Evolutionary conservation across 1,140 invertebrate genomes (phyloP).

Genomic region (Heliothis subflexa): DNA sequence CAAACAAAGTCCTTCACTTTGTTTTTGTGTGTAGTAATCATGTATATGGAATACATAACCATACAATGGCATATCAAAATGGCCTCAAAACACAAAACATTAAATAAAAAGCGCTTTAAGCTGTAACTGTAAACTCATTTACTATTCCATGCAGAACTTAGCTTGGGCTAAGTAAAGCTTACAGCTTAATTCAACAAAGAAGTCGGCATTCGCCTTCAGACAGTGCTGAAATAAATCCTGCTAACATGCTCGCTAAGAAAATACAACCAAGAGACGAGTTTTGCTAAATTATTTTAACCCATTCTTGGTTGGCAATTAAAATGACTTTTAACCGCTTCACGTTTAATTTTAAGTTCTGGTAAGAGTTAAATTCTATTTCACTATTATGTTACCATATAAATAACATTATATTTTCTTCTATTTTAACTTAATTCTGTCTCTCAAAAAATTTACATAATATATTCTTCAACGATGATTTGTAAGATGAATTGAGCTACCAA

Average conservation of each 20-base stretch:
- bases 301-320: background rate
- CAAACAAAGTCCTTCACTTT: no score
- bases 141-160: conserved; percentile 20
- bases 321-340: background rate
- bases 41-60: no score
- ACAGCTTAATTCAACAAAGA: conserved; percentile 41
- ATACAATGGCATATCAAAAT: background rate
- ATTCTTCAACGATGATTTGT: no score
- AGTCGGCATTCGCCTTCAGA: conserved; percentile 3
- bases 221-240: conserved; percentile 5
- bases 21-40: no score
- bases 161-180: conserved; percentile 34
- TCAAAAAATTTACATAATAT: no score
- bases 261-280: background rate
- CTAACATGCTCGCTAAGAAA: background rate
- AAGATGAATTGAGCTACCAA: no score
- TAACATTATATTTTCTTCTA: no score
- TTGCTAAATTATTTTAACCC: background rate
- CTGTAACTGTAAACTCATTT: conserved; percentile 23
- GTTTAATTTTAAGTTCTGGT: background rate
- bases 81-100: background rate
- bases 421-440: no score
- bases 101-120: conserved; percentile 27
- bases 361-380: background rate
- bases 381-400: no score